These are phyloP conservation scores for Melanostoma scalare DNA, from an alignment of 2,888 invertebrate species.

Conservation along the genomic window DNA sequence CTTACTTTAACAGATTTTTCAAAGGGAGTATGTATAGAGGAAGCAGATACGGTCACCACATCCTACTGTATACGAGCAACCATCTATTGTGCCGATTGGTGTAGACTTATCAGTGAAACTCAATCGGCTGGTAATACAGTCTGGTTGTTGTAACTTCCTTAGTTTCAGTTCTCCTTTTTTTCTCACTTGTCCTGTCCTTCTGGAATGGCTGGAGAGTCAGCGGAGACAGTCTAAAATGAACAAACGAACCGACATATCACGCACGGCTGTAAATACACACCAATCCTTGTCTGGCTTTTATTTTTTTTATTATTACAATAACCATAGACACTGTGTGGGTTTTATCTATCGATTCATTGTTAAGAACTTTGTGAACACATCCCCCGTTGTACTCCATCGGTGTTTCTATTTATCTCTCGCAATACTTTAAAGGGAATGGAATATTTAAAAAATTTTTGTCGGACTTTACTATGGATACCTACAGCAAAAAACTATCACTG, in stretches of 20 bases:
- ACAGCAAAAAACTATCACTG: conserved; percentile 51
- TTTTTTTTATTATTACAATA: conserved; percentile 29
- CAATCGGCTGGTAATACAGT: conserved; percentile 52
- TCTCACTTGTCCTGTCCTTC: conserved; percentile 30
- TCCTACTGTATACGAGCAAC: neutral
- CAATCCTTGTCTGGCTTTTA: conserved; percentile 61
- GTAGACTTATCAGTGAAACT: conserved; percentile 67
- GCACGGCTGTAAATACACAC: conserved; percentile 33
- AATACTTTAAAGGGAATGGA: conserved; percentile 23
- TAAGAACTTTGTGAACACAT: conserved; percentile 3
- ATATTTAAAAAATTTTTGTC: conserved; percentile 57
- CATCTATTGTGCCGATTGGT: conserved; percentile 53
- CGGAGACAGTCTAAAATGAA: conserved; percentile 49
- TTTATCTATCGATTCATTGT: conserved; percentile 39
- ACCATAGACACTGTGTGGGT: conserved; percentile 45
- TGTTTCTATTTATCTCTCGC: conserved; percentile 11
- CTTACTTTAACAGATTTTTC: neutral
- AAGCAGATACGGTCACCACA: conserved; percentile 19
- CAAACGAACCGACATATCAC: conserved; percentile 72
- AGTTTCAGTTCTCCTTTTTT: conserved; percentile 6
- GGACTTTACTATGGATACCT: conserved; percentile 40
- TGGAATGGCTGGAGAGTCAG: conserved; percentile 13
- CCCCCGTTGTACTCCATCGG: neutral
- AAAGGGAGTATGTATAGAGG: neutral
- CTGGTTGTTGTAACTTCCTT: conserved; percentile 56